Evolutionary conservation across 2,888 invertebrate species (phyloP).

Genomic region (Eupsilia transversa): DNA sequence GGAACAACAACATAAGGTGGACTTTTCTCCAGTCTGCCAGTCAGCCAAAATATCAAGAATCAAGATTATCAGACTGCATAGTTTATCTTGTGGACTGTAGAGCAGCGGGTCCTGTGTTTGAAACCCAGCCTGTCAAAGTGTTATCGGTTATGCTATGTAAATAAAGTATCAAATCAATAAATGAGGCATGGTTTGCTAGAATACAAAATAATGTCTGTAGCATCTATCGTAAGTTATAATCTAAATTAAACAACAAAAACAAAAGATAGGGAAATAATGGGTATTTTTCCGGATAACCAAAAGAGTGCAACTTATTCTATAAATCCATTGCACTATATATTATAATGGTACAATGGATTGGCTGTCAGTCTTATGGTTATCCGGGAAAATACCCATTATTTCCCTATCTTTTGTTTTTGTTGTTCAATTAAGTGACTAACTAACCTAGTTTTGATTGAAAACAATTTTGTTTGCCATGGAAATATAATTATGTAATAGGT

Average conservation of each 20-base stretch:
- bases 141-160: background rate
- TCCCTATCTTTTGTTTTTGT: constrained; percentile 1
- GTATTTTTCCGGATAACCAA: background rate
- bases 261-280: background rate
- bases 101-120: background rate
- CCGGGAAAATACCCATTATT: background rate
- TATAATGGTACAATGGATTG: background rate
- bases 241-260: constrained; percentile 1
- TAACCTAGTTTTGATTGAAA: constrained; percentile 7
- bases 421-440: background rate
- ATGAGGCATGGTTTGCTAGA: background rate
- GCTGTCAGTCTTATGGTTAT: background rate
- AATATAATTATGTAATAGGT: background rate
- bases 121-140: no score
- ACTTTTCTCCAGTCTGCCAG: background rate
- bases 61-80: background rate
- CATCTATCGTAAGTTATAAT: background rate
- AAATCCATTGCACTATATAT: background rate
- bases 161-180: background rate
- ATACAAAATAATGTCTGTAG: background rate
- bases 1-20: background rate
- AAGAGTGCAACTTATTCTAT: no score
- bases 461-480: background rate
- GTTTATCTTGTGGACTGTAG: no score
- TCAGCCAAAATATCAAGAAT: background rate